Percentiles rank a stretch among this genome's conserved stretches.
These are phyloP conservation scores for Chaetops frenatus DNA, from an alignment of 2,113 vertebrate genomes.

Conservation along the genomic window DNA sequence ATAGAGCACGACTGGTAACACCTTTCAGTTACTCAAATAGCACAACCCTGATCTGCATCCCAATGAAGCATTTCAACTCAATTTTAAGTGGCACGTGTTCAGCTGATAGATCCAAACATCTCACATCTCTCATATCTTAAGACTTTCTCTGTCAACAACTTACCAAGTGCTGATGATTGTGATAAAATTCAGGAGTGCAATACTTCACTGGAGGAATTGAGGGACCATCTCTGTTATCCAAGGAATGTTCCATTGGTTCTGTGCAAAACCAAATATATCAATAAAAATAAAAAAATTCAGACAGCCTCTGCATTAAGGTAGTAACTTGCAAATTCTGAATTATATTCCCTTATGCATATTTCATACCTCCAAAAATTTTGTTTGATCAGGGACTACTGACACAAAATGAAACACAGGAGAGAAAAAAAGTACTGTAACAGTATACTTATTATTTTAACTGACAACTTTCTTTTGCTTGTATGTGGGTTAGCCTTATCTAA, in stretches of 20 bases:
- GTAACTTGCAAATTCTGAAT: not conserved
- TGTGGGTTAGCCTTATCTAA: not conserved
- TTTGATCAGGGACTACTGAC: not conserved
- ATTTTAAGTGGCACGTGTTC: not conserved
- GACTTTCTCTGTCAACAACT: not conserved
- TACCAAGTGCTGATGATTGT: constrained; percentile 79
- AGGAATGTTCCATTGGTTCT: constrained; percentile 80
- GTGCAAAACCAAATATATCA: not conserved
- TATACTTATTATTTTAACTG: not conserved
- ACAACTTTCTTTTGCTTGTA: not conserved
- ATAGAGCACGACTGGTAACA: not conserved
- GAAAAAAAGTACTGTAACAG: not conserved
- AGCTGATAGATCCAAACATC: not conserved
- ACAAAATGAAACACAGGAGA: not conserved
- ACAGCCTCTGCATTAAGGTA: not conserved
- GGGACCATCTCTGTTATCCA: constrained; percentile 86
- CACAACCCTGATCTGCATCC: not conserved
- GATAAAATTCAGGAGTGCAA: constrained; percentile 85
- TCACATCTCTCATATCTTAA: not conserved
- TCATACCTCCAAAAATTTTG: not conserved
- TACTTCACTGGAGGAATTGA: constrained; percentile 73
- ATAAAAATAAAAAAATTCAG: not conserved
- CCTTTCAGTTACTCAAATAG: not conserved
- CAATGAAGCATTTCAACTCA: not conserved
- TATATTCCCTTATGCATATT: not conserved